phyloP scores from a whole-genome alignment of 1,140 invertebrate species.

The Orussus abietinus region DNA sequence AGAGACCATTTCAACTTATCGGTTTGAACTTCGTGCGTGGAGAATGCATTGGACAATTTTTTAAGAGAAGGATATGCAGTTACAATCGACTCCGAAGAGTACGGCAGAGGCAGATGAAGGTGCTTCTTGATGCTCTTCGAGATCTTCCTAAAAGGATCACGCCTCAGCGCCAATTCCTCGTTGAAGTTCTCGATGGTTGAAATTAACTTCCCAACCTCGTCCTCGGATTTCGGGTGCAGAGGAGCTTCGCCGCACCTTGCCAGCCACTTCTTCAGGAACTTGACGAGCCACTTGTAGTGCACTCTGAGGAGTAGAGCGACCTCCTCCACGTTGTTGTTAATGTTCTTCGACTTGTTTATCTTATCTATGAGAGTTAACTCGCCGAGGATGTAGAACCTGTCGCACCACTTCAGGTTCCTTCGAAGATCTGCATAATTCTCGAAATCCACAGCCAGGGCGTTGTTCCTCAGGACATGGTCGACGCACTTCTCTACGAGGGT shows the following conservation, averaged over 20 bases:
- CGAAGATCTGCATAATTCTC: conserved; percentile 24
- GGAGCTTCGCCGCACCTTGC: background rate
- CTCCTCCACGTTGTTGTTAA: conserved; percentile 30
- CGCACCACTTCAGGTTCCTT: conserved; percentile 48
- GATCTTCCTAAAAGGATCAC: conserved; percentile 38
- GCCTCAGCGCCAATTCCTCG: conserved; percentile 15
- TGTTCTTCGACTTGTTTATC: conserved; percentile 20
- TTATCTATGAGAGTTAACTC: conserved; percentile 22
- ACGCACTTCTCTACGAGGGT: conserved; percentile 43
- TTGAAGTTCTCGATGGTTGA: conserved; percentile 21
- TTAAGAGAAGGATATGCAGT: conserved; percentile 17
- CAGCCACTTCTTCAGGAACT: conserved; percentile 29
- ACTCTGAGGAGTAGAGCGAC: conserved; percentile 33
- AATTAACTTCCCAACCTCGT: conserved; percentile 12
- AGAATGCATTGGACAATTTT: conserved; percentile 17
- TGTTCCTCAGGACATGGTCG: conserved; percentile 31
- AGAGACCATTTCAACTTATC: conserved; percentile 14
- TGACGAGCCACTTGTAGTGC: conserved; percentile 45
- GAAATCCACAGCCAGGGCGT: conserved; percentile 15
- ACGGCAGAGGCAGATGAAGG: conserved; percentile 30
- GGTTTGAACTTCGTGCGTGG: conserved; percentile 14
- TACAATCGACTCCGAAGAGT: conserved; percentile 29
- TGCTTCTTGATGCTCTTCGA: conserved; percentile 32
- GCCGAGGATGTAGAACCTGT: conserved; percentile 46
- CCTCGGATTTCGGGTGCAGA: conserved; percentile 1